These are phyloP conservation scores for Atherinomorus stipes DNA, from an alignment of 2,113 vertebrate genomes.

Conservation along the genomic window DNA sequence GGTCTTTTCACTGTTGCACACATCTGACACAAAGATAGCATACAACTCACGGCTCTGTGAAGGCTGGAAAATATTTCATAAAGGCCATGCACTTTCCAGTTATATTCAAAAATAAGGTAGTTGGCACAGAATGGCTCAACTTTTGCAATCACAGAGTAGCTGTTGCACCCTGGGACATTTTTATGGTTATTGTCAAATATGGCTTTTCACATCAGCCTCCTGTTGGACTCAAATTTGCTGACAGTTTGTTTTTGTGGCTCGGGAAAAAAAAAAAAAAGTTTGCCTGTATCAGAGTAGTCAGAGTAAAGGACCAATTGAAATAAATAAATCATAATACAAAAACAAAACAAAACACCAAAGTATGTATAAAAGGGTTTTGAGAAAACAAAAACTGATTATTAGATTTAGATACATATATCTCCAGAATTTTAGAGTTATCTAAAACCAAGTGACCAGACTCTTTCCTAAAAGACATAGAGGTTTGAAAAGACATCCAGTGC, in stretches of 20 bases:
- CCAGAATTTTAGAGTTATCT: not conserved
- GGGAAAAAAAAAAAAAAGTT: not conserved
- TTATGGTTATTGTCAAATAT: conserved; percentile 19
- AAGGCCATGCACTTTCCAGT: not conserved
- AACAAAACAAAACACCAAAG: no score
- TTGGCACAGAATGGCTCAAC: conserved; percentile 19
- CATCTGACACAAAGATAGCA: not conserved
- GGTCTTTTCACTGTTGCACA: conserved; percentile 2
- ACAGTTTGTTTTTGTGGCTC: conserved; percentile 10
- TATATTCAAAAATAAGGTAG: conserved; percentile 1
- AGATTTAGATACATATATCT: not conserved
- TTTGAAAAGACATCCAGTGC: not conserved
- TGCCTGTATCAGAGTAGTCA: not conserved
- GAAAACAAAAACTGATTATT: no score
- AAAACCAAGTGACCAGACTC: no score
- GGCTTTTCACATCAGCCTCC: conserved; percentile 5
- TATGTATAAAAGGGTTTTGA: no score
- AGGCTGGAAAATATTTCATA: not conserved
- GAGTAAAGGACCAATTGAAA: no score
- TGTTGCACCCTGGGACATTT: conserved; percentile 12
- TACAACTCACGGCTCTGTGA: not conserved
- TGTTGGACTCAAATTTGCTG: conserved; percentile 22
- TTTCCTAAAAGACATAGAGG: no score
- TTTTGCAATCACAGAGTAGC: conserved; percentile 6
- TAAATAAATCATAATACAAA: no score